Conservation (phyloP, 2,113 vertebrate genomes). For the Hyperoodon ampullatus region DNA sequence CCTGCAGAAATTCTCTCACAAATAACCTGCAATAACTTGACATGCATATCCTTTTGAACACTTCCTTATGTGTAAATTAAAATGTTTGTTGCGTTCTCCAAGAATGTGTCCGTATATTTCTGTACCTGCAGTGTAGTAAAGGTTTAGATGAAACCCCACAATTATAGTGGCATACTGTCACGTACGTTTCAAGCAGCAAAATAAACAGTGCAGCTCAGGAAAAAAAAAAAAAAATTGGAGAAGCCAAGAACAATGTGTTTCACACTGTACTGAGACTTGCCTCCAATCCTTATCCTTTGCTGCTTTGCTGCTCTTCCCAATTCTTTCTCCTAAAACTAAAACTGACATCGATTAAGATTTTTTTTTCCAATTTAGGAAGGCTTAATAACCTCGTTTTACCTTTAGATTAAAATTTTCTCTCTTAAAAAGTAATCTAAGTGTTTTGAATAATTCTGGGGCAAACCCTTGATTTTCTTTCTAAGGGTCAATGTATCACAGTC, state of each 20-base stretch:
- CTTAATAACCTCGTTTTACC: background rate
- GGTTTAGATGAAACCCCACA: constrained; percentile 87
- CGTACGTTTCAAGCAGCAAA: constrained; percentile 91
- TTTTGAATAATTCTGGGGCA: background rate
- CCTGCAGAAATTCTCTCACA: no score
- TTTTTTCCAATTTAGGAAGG: background rate
- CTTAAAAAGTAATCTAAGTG: constrained; percentile 18
- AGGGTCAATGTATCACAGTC: background rate
- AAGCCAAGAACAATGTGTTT: background rate
- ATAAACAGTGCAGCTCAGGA: constrained; percentile 60
- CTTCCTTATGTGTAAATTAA: constrained; percentile 76
- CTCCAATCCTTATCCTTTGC: background rate
- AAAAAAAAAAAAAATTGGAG: constrained; percentile 77
- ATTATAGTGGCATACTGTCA: constrained; percentile 89
- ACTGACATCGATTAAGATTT: background rate
- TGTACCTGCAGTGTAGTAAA: constrained; percentile 91
- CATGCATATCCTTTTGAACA: no score
- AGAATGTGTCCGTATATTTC: constrained; percentile 89
- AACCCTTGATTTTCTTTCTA: background rate
- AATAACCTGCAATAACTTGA: no score
- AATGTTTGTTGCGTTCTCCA: constrained; percentile 91
- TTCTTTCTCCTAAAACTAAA: constrained; percentile 26
- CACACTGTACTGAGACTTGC: background rate
- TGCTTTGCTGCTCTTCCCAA: background rate
- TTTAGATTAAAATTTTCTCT: constrained; percentile 12